Evolutionary conservation across 2,797 vertebrate species (phyloP).

Genomic region (Phyllotis vaccarum): DNA sequence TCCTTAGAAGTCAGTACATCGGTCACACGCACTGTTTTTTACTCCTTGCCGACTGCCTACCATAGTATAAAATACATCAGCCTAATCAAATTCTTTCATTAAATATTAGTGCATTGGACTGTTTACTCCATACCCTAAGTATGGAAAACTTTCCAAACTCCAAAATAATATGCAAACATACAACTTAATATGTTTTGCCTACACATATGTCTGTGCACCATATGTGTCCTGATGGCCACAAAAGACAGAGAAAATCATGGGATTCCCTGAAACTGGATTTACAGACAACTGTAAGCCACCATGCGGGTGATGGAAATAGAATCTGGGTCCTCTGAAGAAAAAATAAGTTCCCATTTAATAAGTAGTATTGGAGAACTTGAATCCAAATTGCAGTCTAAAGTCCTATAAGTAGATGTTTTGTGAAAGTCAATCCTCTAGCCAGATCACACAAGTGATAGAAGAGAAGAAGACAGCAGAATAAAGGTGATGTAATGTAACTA

Average conservation of each 20-base stretch:
- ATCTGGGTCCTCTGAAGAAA: not conserved
- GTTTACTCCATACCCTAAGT: not conserved
- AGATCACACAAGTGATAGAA: not conserved
- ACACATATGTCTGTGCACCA: too few species aligned
- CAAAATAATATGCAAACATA: constrained; percentile 19
- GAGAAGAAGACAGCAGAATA: not conserved
- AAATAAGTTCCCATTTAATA: not conserved
- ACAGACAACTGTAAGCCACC: not conserved
- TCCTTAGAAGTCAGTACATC: constrained; percentile 31
- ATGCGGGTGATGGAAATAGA: too few species aligned
- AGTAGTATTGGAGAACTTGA: not conserved
- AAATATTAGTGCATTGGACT: constrained; percentile 14
- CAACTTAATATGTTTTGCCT: not conserved
- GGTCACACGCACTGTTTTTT: not conserved
- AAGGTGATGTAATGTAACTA: not conserved
- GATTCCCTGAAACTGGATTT: not conserved
- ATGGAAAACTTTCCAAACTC: not conserved
- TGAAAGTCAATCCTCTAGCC: not conserved
- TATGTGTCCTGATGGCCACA: too few species aligned
- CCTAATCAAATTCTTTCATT: not conserved
- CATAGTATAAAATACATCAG: not conserved
- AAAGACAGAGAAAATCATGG: not conserved
- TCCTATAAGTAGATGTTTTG: not conserved
- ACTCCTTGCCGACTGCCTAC: not conserved
- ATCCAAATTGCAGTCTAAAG: not conserved